Evolutionary conservation across 2,888 invertebrate genomes (phyloP).

Genomic region (Drosophila dives): DNA sequence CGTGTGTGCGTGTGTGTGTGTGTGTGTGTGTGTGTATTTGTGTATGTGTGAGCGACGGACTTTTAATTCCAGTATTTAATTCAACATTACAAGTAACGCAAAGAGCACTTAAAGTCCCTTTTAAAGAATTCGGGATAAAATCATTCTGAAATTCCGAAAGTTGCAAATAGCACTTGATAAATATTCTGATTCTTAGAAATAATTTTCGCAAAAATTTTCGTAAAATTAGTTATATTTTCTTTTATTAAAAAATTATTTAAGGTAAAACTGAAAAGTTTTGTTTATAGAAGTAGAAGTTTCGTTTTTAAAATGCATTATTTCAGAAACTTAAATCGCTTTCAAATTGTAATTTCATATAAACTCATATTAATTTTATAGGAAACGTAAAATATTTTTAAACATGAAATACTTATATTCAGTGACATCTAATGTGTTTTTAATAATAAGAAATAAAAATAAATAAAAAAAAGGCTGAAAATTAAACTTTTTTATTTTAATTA

Average conservation of each 20-base stretch:
- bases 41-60: conserved; percentile 5
- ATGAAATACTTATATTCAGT: background rate
- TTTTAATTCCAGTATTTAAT: conserved; percentile 36
- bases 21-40: background rate
- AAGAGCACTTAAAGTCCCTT: background rate
- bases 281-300: background rate
- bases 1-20: background rate
- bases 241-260: background rate
- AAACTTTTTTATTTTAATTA: background rate
- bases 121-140: background rate
- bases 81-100: background rate
- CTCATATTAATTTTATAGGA: background rate
- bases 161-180: background rate
- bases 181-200: background rate
- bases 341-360: background rate
- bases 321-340: background rate
- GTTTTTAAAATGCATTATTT: background rate
- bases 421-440: background rate
- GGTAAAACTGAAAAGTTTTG: background rate
- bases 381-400: background rate
- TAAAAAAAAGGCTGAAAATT: background rate
- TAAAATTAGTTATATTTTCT: background rate
- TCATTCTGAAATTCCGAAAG: background rate
- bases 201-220: too few relatives aligned
- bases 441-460: background rate